phyloP scores from a whole-genome alignment of 1,140 invertebrate genomes.

The Aphaenogaster rudis region DNA sequence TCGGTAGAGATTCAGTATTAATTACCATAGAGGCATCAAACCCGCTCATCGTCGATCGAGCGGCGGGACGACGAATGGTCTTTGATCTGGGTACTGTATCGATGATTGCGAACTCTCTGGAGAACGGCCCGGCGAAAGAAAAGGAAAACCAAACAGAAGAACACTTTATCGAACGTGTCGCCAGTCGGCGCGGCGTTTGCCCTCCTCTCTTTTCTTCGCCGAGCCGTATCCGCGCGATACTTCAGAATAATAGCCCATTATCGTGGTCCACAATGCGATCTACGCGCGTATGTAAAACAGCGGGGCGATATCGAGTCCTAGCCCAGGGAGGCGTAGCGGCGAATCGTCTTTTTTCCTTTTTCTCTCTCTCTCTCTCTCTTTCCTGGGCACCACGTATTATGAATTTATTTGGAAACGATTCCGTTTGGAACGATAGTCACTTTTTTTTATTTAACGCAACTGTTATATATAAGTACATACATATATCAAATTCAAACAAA shows the following conservation, averaged over 20 bases:
- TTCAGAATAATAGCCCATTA: slow-evolving; percentile 59
- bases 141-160: not conserved
- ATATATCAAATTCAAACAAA: no score
- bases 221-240: slow-evolving; percentile 30
- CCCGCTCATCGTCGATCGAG: slow-evolving; percentile 25
- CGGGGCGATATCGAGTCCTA: slow-evolving; percentile 11
- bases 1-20: not conserved
- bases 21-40: slow-evolving; percentile 19
- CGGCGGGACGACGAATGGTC: slow-evolving; percentile 3
- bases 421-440: no score
- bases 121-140: not conserved
- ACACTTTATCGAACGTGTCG: slow-evolving; percentile 50
- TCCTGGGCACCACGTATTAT: no score
- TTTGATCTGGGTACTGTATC: slow-evolving; percentile 27
- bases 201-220: slow-evolving; percentile 19
- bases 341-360: not conserved
- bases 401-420: no score
- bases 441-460: no score
- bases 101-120: slow-evolving; percentile 13
- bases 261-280: slow-evolving; percentile 57
- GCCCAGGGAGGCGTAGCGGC: not conserved
- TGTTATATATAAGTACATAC: no score
- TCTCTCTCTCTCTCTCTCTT: not conserved
- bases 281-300: slow-evolving; percentile 21
- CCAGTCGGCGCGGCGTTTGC: slow-evolving; percentile 1